These are phyloP conservation scores for Gonatopus flavifemur DNA, from an alignment of 1,140 invertebrate genomes.

Conservation along the genomic window DNA sequence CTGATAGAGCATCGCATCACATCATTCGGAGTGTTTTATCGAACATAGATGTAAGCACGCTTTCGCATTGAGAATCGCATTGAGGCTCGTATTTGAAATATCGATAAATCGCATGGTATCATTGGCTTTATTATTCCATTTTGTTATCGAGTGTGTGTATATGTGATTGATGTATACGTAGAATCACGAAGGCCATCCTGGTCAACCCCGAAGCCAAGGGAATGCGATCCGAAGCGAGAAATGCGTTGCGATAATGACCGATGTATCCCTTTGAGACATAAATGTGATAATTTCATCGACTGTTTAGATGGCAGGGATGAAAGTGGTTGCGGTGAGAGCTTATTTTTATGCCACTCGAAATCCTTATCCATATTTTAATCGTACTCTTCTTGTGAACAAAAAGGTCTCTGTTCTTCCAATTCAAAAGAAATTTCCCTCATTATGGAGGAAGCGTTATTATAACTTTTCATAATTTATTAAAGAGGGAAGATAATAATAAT, in stretches of 20 bases:
- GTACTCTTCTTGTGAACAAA: background rate
- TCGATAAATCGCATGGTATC: too few species aligned
- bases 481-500: too few species aligned
- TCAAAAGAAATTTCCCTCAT: too few species aligned
- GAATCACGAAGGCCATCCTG: slow-evolving; percentile 32
- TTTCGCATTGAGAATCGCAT: too few species aligned
- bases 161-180: slow-evolving; percentile 29
- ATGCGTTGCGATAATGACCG: slow-evolving; percentile 59
- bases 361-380: background rate
- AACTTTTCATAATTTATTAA: too few species aligned
- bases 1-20: background rate
- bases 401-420: too few species aligned
- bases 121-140: too few species aligned
- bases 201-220: slow-evolving; percentile 25
- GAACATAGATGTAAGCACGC: too few species aligned
- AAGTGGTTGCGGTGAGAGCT: slow-evolving; percentile 51
- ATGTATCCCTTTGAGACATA: slow-evolving; percentile 51
- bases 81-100: too few species aligned
- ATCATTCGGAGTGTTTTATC: slow-evolving; percentile 1
- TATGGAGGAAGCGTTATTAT: too few species aligned
- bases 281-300: slow-evolving; percentile 61
- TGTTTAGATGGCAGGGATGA: slow-evolving; percentile 65
- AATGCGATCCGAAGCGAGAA: slow-evolving; percentile 50
- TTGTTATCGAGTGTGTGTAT: slow-evolving; percentile 13
- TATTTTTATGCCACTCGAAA: slow-evolving; percentile 5